Evolutionary conservation across 1,140 invertebrate species (phyloP), one percentile per base, ranked within the genome.

Genomic region (Hycleus phaleratus): DNA sequence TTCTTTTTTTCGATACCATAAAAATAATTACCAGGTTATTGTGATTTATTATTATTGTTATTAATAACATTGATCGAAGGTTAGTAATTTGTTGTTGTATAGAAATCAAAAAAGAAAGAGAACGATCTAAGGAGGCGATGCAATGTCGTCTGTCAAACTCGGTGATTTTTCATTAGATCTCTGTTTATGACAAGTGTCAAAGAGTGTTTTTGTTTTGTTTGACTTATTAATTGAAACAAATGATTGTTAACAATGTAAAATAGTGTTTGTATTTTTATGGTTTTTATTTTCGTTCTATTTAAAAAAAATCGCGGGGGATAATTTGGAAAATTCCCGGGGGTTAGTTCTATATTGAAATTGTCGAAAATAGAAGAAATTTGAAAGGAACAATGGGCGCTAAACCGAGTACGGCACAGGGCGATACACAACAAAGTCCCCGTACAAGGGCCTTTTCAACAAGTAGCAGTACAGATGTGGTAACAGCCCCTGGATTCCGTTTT

Each of bases 391-490:
- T 91, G 88, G 88, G 88, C 78, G 87, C 86, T 74, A 90, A 90
- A 77, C 81, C 87, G 70, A 90, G 88, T 73, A 89, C 87, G 53
- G 85, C 85, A 63, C 84, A 82, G 67, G 84, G 83, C 61, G 11
- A 10, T 32, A 32, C 32, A 4, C 81, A 81, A 59, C 79, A 83
- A 78, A 88, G 83, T 81, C 85, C 82, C 67, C 81, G 81, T 67
- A 81, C 82, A 67, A 81, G 82, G 78, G 87, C 84, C 78, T 88
- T 89, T 73, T 88, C 87, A 25, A 85, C 85, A 59, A 86, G 86
- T 71, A 83, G 83, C 55, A 85, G 86, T 65, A 81, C 82, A 40
- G 82, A 82, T 59, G 82, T 82, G 48, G 85, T 85, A 57, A 78
- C 83, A 38, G 74, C 77, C 9, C 81, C 82, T 64, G 86, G 86